A percentile compares a stretch with the other conserved stretches of the same genome.
Evolutionary conservation across 2,113 vertebrate species (phyloP).

Genomic region (Prionailurus viverrinus): DNA sequence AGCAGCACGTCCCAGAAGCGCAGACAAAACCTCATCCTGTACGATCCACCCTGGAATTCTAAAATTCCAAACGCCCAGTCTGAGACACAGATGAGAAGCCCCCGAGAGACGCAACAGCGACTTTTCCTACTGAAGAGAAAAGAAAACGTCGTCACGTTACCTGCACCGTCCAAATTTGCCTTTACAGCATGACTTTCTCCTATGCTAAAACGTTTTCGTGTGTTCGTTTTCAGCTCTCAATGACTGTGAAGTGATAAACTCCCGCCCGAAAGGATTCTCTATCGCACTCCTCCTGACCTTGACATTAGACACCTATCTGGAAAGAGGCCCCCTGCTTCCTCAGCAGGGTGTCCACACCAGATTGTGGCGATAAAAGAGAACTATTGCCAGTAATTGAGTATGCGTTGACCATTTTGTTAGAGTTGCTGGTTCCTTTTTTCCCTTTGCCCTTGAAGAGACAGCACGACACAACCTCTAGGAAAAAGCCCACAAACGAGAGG

Average conservation of each 20-base stretch:
- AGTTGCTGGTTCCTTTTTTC: neutral
- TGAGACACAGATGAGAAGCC: neutral
- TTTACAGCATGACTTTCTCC: neutral
- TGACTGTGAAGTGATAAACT: neutral
- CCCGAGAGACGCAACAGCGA: neutral
- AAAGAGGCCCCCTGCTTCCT: neutral
- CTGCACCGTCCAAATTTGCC: neutral
- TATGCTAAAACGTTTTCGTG: neutral
- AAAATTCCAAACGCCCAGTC: neutral
- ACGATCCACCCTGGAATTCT: accelerated
- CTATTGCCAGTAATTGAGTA: neutral
- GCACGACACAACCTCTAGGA: neutral
- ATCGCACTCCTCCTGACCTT: neutral
- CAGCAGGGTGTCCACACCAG: neutral
- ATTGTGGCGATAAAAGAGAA: neutral
- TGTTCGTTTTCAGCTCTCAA: neutral
- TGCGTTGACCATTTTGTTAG: neutral
- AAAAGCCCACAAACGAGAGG: neutral
- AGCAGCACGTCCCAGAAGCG: neutral
- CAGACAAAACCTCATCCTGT: neutral
- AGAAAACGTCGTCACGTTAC: neutral
- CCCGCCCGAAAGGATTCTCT: neutral
- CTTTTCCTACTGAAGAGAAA: neutral
- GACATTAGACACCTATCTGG: neutral
- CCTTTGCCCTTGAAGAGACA: neutral